Evolutionary conservation across 2,888 invertebrate genomes (phyloP).

Genomic region (Diaprepes abbreviatus): DNA sequence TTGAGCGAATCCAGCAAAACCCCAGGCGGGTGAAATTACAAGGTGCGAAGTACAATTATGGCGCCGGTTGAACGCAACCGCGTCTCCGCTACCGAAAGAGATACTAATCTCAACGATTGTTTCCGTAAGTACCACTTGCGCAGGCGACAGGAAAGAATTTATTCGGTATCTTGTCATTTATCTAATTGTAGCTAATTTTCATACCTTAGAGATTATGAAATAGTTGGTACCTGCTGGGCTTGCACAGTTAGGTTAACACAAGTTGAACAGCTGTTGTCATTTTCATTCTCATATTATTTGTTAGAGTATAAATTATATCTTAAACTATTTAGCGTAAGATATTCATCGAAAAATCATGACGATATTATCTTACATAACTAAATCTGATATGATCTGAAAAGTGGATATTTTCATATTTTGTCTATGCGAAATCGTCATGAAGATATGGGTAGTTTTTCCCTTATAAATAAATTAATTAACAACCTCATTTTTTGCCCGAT

Average conservation of each 20-base stretch:
- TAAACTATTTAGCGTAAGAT: no score
- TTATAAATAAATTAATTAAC: no score
- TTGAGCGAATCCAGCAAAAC: conserved; percentile 13
- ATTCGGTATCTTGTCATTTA: conserved; percentile 41
- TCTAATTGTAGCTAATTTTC: conserved; percentile 46
- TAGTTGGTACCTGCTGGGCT: neutral
- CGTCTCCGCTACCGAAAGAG: conserved; percentile 40
- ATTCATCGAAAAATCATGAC: no score
- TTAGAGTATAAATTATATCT: no score
- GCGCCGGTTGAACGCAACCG: conserved; percentile 20
- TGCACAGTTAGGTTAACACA: neutral
- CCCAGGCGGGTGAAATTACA: conserved; percentile 38
- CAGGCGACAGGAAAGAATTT: conserved; percentile 36
- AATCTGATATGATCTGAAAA: no score
- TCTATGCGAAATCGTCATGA: no score
- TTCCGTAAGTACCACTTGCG: conserved; percentile 39
- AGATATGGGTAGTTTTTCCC: no score
- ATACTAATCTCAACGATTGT: conserved; percentile 44
- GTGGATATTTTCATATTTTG: no score
- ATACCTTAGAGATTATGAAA: conserved; percentile 12
- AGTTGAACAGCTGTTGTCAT: neutral
- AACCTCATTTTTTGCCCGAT: no score
- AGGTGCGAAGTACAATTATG: conserved; percentile 36
- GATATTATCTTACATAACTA: no score
- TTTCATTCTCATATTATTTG: no score